phyloP scores from a whole-genome alignment of 92 coral and sea anemone genomes.

The Porites evermanni region DNA sequence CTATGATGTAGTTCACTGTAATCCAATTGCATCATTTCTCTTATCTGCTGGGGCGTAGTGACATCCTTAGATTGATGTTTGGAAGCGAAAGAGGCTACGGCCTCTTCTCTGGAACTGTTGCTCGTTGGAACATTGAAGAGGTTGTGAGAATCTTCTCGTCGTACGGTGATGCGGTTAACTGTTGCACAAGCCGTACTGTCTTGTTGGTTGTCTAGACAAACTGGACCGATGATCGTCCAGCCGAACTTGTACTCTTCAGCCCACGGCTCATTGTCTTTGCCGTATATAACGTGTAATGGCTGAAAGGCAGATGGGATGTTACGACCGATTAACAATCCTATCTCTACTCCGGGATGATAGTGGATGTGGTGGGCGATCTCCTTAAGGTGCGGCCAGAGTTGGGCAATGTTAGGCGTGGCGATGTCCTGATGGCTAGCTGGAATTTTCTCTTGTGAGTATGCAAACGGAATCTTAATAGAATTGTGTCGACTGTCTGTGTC shows the following conservation, averaged over 20 bases:
- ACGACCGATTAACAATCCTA: conserved; percentile 64
- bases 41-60: conserved; percentile 44
- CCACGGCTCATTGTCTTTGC: conserved; percentile 75
- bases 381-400: conserved; percentile 48
- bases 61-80: conserved; percentile 9
- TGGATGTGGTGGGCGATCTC: conserved; percentile 59
- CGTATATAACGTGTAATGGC: conserved; percentile 64
- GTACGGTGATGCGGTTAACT: conserved; percentile 47
- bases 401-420: conserved; percentile 55
- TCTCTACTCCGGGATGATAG: conserved; percentile 42
- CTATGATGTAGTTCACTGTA: conserved; percentile 47
- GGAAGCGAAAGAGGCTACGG: conserved; percentile 17
- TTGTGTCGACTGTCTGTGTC: conserved; percentile 50
- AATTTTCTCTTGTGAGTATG: conserved; percentile 49
- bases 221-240: conserved; percentile 59
- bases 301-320: conserved; percentile 65
- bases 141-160: conserved; percentile 28
- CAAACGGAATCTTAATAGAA: conserved; percentile 36
- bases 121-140: conserved; percentile 9
- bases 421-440: conserved; percentile 60
- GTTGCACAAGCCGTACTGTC: conserved; percentile 17
- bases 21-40: conserved; percentile 58
- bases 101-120: conserved; percentile 11
- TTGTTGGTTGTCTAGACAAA: conserved; percentile 26
- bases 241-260: conserved; percentile 78